Conservation (phyloP, 1,140 invertebrate species). For the Eriosoma lanigerum region DNA sequence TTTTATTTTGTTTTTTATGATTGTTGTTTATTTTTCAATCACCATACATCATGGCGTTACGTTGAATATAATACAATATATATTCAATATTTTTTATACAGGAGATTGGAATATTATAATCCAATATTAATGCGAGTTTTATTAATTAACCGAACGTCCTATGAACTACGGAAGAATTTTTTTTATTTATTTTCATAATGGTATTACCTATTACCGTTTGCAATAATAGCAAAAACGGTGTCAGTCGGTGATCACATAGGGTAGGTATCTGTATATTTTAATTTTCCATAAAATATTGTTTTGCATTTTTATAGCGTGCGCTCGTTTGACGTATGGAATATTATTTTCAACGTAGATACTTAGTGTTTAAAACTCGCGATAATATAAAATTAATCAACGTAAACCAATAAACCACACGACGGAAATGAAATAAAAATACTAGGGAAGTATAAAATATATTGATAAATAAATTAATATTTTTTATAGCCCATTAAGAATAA, state of each 20-base stretch:
- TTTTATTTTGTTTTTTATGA: background rate
- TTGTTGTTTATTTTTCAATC: slow-evolving; percentile 20
- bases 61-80: too few relatives aligned
- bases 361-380: too few relatives aligned
- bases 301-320: background rate
- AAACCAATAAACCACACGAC: too few relatives aligned
- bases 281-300: background rate
- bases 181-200: slow-evolving; percentile 25
- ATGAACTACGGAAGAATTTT: slow-evolving; percentile 19
- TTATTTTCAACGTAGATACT: too few relatives aligned
- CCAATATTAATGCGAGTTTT: background rate
- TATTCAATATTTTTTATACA: too few relatives aligned
- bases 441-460: too few relatives aligned
- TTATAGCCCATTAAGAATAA: too few relatives aligned
- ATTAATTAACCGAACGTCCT: slow-evolving; percentile 12
- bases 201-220: slow-evolving; percentile 12
- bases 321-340: too few relatives aligned
- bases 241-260: background rate
- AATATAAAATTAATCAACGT: too few relatives aligned
- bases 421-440: too few relatives aligned
- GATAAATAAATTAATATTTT: too few relatives aligned
- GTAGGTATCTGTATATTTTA: background rate
- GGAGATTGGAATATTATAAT: too few relatives aligned
- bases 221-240: background rate
- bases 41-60: background rate